phyloP scores from a whole-genome alignment of 2,888 invertebrate genomes.

The Drosophila imparisetae region DNA sequence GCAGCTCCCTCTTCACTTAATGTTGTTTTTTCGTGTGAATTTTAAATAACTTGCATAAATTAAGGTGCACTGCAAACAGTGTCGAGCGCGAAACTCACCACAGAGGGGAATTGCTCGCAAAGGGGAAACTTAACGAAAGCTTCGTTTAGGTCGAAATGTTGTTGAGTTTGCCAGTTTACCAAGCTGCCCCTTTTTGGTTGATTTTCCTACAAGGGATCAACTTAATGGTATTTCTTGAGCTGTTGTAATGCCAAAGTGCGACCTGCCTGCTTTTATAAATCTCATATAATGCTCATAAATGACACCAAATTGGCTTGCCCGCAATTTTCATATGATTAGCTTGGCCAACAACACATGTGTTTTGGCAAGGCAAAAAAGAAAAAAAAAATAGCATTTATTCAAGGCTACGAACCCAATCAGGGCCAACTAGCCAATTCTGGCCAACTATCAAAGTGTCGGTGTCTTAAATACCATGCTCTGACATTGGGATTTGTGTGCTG shows the following conservation, averaged over 20 bases:
- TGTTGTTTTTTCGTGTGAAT: conserved; percentile 80
- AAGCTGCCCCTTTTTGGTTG: background rate
- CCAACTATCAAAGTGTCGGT: background rate
- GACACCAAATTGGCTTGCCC: conserved; percentile 49
- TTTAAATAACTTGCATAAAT: conserved; percentile 79
- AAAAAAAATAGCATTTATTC: conserved; percentile 47
- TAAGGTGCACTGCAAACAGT: conserved; percentile 58
- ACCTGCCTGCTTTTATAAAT: conserved; percentile 54
- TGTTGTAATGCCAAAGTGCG: conserved; percentile 23
- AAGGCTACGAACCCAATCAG: conserved; percentile 59
- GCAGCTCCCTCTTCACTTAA: conserved; percentile 38
- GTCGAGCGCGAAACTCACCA: conserved; percentile 37
- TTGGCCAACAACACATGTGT: conserved; percentile 43
- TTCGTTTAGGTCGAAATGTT: conserved; percentile 40
- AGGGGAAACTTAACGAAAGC: conserved; percentile 56
- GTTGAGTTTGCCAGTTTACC: conserved; percentile 22
- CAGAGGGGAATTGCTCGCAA: background rate
- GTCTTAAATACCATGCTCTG: background rate
- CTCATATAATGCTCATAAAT: conserved; percentile 64
- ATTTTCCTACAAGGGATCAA: conserved; percentile 1
- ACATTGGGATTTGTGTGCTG: conserved; percentile 19
- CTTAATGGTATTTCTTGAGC: conserved; percentile 46
- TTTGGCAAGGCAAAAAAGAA: conserved; percentile 2
- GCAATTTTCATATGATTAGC: conserved; percentile 52
- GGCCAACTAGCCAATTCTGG: conserved; percentile 45